Evolutionary conservation across 2,888 invertebrate genomes (phyloP), one percentile per base, ranked within the genome.

Genomic region (Holacanthella duospinosa): DNA sequence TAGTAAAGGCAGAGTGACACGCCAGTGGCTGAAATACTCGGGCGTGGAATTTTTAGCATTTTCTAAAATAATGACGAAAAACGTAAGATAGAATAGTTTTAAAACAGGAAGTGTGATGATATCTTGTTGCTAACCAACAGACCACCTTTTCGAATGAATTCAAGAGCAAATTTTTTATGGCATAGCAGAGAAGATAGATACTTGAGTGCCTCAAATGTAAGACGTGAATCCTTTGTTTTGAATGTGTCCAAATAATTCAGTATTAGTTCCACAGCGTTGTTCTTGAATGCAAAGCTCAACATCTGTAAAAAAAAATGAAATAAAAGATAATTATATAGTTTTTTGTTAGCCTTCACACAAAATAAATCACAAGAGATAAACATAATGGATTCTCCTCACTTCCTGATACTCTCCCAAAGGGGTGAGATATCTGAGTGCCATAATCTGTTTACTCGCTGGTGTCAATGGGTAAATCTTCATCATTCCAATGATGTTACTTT

Each of bases 321-420:
- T 26, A 26, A 53, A 26, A 26, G 12, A 55, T 25, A 4, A 12
- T 56, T 3, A 6, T 28, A 28, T 27, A 56, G n/a, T n/a, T n/a
- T n/a, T n/a, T n/a, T n/a, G n/a, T n/a, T n/a, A 55, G 25, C 27
- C 25, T 25, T 55, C 27, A 55, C 21, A 55, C 27, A 25, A 21
- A 12, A 4, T n/a, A n/a, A 55, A 6, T 25, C 24, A 55, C 6
- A 56, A 28, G 43, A 19, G 21, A 24, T 53, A 28, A 2, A 29
- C 16, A 44, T 28, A 55, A 43, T 25, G 24, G n/a, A 36, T 59
- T 58, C 54, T 1, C 72, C 75, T 76, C 67, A 86, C 86, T 81
- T 95, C 96, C 77, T 97, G 97, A 77, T 96, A 97, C 76, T 96
- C 97, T 19, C 95, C 97, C 85, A 96, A 88, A 0, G 96, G 92